Base-by-base conservation (phyloP, 2,113 vertebrate species). In the Rynchops niger region DNA sequence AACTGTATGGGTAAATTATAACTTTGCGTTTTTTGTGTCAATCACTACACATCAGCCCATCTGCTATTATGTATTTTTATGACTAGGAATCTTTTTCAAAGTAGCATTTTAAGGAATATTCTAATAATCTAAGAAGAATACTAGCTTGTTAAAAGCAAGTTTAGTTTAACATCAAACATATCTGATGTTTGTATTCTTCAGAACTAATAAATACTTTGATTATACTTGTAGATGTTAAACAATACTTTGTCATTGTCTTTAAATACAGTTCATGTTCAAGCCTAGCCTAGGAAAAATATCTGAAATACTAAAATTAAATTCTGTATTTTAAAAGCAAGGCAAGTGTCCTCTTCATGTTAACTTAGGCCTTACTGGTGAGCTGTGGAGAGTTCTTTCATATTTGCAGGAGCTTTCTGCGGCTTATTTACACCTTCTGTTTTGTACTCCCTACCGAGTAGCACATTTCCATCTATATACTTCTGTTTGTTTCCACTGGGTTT, bases 1-100 rank as follows among this genome's bases (percentile, higher is more conserved):
- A 91, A 96, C 52, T 65, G 4, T 56, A 87, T 67, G 58, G 61
- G 67, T 90, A 94, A 95, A 95, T 93, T 72, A 82, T 63, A 95
- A 95, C 90, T 91, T 91, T 42, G 34, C 83, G 40, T 94, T 87
- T 92, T 91, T 76, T 52, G 15, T 77, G 84, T 95, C 93, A 96
- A 53, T 95, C 96, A 82, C 49, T 86, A 21, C 58, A 73, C 30
- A 56, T 94, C 80, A 79, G 40, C 61, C 78, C 79, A 86, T 95
- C 84, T 94, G 67, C 78, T 86, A 53, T 82, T 73, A 70, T 21
- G 25, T 50, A 69, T 79, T 90, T 91, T 88, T 88, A 81, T 82
- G 59, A 86, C 10, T 72, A 81, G 89, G 27, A 91, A 50, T 40
- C 43, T 90, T 82, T 87, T 91, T 40, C 69, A 82, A 82, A 88